Conservation (phyloP, 2,797 vertebrate species). For the Mycteria americana region DNA sequence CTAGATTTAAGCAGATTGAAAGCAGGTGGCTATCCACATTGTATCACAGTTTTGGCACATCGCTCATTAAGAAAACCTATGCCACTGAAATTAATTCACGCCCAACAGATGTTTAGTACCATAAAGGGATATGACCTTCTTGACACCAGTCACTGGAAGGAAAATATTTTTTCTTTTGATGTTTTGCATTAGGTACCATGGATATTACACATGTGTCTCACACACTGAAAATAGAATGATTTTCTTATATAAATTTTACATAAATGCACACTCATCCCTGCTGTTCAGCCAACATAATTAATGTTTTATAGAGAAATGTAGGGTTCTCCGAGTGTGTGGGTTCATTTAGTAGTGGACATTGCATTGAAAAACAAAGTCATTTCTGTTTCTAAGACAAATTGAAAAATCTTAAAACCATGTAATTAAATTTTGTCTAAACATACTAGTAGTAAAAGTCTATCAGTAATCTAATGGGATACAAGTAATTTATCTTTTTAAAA, state of each 20-base stretch:
- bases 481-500: neutral
- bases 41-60: neutral
- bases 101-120: slow-evolving; percentile 20
- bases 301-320: neutral
- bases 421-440: neutral
- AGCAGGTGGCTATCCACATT: neutral
- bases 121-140: slow-evolving; percentile 5
- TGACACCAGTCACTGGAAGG: neutral
- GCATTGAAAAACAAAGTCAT: neutral
- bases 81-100: slow-evolving; percentile 5
- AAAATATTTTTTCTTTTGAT: slow-evolving; percentile 16
- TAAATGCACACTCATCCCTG: neutral
- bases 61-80: neutral
- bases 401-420: neutral
- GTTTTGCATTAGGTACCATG: neutral
- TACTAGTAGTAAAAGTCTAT: neutral
- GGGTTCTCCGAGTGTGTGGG: neutral
- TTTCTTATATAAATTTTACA: neutral
- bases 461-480: neutral
- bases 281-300: neutral
- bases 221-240: neutral
- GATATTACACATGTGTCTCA: neutral
- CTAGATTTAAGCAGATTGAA: neutral
- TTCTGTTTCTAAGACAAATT: neutral
- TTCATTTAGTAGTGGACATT: neutral